These are phyloP conservation scores for Leuciscus waleckii DNA, from an alignment of 2,797 vertebrate genomes.

Conservation along the genomic window DNA sequence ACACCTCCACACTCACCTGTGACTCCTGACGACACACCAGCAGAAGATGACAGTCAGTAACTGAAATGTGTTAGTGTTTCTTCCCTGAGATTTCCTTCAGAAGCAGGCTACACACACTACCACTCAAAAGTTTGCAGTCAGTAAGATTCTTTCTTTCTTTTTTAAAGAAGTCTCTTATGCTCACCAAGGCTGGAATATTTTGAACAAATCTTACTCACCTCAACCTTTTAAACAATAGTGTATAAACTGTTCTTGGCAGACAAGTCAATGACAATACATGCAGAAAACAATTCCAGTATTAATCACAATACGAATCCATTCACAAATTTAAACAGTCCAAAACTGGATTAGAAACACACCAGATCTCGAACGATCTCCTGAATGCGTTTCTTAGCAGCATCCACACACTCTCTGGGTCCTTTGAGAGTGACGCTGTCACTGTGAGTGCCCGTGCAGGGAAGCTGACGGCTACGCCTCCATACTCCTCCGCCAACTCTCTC, in stretches of 20 bases:
- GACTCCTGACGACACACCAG: conserved; percentile 73
- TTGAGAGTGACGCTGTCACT: conserved; percentile 82
- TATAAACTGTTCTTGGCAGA: neutral
- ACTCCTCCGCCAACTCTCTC: conserved; percentile 82
- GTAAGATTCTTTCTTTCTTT: neutral
- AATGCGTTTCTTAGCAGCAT: conserved; percentile 82
- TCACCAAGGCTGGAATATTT: neutral
- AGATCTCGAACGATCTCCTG: conserved; percentile 82
- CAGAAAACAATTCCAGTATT: neutral
- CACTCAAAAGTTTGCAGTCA: neutral
- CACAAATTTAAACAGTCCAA: neutral
- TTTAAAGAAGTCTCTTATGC: neutral
- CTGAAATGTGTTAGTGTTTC: neutral
- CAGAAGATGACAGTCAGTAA: neutral
- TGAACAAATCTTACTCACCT: neutral
- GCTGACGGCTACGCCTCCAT: conserved; percentile 83
- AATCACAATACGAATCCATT: neutral
- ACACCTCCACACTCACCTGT: conserved; percentile 80
- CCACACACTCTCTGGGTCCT: conserved; percentile 84
- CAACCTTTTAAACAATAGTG: neutral
- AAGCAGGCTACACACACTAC: neutral
- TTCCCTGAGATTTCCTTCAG: neutral
- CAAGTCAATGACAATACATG: neutral
- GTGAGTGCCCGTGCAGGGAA: conserved; percentile 81
- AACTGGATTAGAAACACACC: conserved; percentile 63